A percentile compares a stretch with the other conserved stretches of the same genome.
Evolutionary conservation across 2,113 vertebrate species (phyloP).

Genomic region (Nansenia antarctica): DNA sequence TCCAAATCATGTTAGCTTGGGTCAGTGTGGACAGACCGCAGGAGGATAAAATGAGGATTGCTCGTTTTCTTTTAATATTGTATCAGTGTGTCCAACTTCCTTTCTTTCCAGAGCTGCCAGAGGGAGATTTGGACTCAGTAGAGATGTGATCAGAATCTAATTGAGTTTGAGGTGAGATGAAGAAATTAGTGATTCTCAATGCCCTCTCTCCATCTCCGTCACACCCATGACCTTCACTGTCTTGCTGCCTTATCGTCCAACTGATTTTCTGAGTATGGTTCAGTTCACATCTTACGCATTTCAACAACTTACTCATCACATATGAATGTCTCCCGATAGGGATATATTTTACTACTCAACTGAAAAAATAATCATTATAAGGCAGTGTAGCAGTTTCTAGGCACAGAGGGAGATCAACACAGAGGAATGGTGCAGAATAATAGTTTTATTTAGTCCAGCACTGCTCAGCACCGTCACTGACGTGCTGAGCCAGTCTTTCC

Average conservation of each 20-base stretch:
- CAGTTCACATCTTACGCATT: not conserved
- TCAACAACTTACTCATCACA: not conserved
- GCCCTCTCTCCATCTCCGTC: not conserved
- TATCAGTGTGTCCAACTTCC: not conserved
- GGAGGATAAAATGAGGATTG: not conserved
- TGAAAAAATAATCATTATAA: no score
- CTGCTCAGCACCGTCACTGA: no score
- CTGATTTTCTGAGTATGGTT: not conserved
- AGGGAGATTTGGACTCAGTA: not conserved
- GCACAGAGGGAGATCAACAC: no score
- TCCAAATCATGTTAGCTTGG: not conserved
- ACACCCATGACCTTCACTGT: not conserved
- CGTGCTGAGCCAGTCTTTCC: no score
- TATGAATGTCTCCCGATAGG: no score
- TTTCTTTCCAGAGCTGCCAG: not conserved
- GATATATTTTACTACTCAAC: no score
- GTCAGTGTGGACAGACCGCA: not conserved
- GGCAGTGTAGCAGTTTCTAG: no score
- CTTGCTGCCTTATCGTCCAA: not conserved
- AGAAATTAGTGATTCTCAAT: not conserved
- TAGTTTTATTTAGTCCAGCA: no score
- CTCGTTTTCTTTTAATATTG: slow-evolving; percentile 13
- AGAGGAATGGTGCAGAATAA: no score
- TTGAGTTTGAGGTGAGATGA: not conserved
- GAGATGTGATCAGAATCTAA: slow-evolving; percentile 7